Percentiles rank a stretch among this genome's conserved stretches.
Conservation (phyloP, 2,888 invertebrate species). For the Odontomyia ornata region DNA sequence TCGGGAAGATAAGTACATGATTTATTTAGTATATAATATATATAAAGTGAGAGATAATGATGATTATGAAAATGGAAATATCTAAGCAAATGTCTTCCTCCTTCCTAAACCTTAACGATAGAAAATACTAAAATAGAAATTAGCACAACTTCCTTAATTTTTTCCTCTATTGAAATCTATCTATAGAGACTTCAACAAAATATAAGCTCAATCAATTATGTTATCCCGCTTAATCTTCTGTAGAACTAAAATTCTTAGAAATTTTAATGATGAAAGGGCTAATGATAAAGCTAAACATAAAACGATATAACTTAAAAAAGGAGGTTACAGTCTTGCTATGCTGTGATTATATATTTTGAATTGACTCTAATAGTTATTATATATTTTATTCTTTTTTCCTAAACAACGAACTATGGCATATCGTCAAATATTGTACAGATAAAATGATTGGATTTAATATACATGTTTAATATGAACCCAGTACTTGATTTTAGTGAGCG, state of each 20-base stretch:
- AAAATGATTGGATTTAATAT: not conserved
- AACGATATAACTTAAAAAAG: no score
- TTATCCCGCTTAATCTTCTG: no score
- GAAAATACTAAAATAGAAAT: no score
- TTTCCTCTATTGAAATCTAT: no score
- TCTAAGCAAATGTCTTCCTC: conserved; percentile 10
- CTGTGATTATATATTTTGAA: conserved; percentile 34
- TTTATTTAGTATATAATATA: not conserved
- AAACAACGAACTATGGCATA: not conserved
- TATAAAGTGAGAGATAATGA: not conserved
- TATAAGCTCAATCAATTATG: no score
- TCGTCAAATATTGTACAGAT: not conserved
- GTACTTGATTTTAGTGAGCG: no score
- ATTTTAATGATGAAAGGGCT: no score
- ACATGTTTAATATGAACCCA: not conserved
- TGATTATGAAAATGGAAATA: not conserved
- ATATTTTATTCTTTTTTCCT: conserved; percentile 1
- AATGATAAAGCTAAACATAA: no score
- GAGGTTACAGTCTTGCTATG: conserved; percentile 34
- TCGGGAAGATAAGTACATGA: not conserved
- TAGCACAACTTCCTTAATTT: no score
- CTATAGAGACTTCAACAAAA: not conserved
- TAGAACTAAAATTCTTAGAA: no score
- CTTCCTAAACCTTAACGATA: not conserved
- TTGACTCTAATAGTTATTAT: not conserved